Base-by-base conservation (phyloP, 2,888 invertebrate species). In the Oeneis ivallda region DNA sequence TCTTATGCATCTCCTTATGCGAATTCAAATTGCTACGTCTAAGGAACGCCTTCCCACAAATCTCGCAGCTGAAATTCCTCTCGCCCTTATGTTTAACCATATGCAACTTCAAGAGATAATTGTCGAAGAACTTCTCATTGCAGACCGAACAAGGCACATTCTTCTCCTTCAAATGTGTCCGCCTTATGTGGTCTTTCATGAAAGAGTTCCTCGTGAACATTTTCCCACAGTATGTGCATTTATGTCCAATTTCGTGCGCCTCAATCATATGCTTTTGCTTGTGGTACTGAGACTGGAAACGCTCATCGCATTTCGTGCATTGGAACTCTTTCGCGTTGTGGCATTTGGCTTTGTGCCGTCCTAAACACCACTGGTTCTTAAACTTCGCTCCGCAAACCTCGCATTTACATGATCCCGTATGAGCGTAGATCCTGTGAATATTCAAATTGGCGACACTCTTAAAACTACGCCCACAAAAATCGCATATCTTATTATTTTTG, bases 21-120 rank as follows among this genome's bases (percentile, higher is more conserved):
- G 92, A 92, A 9, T 88, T 92, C 67, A 95, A 79, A 74, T 94
- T 93, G 57, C 93, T 94, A 19, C 92, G 85, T 13, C 94, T 92
- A 13, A 93, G 81, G 66, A 94, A 93, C 47, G 93, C 89, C 68
- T 93, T 93, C 0, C 92, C 92, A 67, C 94, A 94, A 1, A 93
- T 83, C 6, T 92, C 91, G 62, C 94, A 94, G 58, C 86, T 85
- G 61, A 93, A 93, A 59, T 87, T 88, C 17, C 92, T 88, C 9
- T 93, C 93, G 0, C 93, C 92, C 13, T 91, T 86, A 66, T 93
- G 94, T 26, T 89, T 91, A 0, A 90, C 92, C 85, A 92, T 92
- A 70, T 93, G 93, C 79, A 89, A 76, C 52, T 72, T 84, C 59
- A 91, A 67, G 15, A 85, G 74, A 60, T 89, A 83, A 66, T 87